A percentile compares a stretch with the other conserved stretches of the same genome.
phyloP scores from a whole-genome alignment of 2,888 invertebrate genomes.

The Oscheius onirici region DNA sequence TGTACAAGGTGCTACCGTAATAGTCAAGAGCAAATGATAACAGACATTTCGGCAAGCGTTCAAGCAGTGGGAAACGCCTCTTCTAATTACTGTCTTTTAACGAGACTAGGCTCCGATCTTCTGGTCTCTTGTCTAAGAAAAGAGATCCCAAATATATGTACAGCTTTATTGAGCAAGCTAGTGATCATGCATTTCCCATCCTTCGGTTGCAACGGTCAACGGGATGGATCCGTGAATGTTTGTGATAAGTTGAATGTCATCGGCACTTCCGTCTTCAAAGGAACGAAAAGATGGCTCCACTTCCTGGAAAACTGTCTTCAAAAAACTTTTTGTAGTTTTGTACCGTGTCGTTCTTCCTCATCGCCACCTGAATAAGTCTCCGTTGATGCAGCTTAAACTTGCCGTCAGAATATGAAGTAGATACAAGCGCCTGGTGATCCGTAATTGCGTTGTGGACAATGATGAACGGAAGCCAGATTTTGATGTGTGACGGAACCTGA shows the following conservation, averaged over 20 bases:
- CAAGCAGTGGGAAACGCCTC: too few species aligned
- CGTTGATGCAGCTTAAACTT: slow-evolving; percentile 5
- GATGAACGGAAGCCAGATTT: slow-evolving; percentile 13
- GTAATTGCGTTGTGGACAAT: slow-evolving; percentile 12
- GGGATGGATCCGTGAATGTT: slow-evolving; percentile 2
- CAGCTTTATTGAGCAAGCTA: slow-evolving; percentile 1
- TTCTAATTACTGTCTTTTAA: too few species aligned
- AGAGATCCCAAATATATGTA: too few species aligned
- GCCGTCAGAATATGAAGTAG: slow-evolving; percentile 13
- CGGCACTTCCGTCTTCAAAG: slow-evolving; percentile 22
- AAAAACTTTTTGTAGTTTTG: background rate
- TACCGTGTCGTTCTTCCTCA: background rate
- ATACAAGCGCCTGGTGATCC: background rate
- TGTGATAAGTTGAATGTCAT: background rate
- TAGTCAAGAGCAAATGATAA: too few species aligned
- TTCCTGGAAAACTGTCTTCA: background rate
- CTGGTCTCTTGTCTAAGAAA: too few species aligned
- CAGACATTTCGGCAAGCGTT: too few species aligned
- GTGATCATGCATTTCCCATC: background rate
- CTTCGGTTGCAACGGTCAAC: background rate
- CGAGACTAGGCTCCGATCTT: too few species aligned
- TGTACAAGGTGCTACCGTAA: too few species aligned
- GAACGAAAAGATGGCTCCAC: background rate
- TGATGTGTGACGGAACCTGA: slow-evolving; percentile 9
- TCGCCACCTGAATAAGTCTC: background rate